Evolutionary conservation across 2,113 vertebrate genomes (phyloP).

Genomic region (Gobius niger): DNA sequence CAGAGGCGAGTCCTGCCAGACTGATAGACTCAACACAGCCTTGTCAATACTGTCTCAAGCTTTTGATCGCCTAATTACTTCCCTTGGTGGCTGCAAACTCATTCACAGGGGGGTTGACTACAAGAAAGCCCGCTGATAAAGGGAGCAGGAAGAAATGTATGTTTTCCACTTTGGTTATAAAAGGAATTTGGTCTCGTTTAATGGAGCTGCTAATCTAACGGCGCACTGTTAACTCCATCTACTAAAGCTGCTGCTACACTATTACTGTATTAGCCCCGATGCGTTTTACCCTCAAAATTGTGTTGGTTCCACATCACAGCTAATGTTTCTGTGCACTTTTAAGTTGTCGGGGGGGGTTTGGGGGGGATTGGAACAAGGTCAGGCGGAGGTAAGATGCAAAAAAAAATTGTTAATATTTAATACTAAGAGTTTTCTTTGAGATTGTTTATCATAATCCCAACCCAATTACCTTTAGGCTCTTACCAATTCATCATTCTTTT

Average conservation of each 20-base stretch:
- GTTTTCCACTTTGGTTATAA: slow-evolving; percentile 25
- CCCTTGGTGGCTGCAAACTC: slow-evolving; percentile 52
- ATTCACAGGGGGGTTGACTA: slow-evolving; percentile 30
- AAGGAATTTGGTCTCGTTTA: slow-evolving; percentile 20
- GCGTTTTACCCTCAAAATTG: slow-evolving; percentile 10
- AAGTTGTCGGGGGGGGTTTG: not conserved
- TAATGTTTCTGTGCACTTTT: slow-evolving; percentile 3
- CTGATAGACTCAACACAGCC: slow-evolving; percentile 61
- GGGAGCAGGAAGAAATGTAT: slow-evolving; percentile 38
- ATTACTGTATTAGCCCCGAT: not conserved
- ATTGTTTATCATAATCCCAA: not conserved
- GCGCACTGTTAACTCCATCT: slow-evolving; percentile 6
- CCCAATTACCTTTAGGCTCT: not conserved
- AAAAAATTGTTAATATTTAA: not conserved
- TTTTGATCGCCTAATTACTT: slow-evolving; percentile 71
- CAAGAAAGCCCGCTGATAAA: slow-evolving; percentile 48
- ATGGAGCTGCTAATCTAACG: slow-evolving; percentile 40
- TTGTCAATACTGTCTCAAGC: slow-evolving; percentile 67
- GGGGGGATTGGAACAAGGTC: not conserved
- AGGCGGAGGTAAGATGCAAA: not conserved
- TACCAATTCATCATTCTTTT: not conserved
- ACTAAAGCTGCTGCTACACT: not conserved
- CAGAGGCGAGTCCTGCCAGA: slow-evolving; percentile 59
- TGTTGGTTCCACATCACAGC: not conserved
- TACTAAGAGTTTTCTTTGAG: not conserved